Evolutionary conservation across 1,140 invertebrate genomes (phyloP).

Genomic region (Nomia melanderi): DNA sequence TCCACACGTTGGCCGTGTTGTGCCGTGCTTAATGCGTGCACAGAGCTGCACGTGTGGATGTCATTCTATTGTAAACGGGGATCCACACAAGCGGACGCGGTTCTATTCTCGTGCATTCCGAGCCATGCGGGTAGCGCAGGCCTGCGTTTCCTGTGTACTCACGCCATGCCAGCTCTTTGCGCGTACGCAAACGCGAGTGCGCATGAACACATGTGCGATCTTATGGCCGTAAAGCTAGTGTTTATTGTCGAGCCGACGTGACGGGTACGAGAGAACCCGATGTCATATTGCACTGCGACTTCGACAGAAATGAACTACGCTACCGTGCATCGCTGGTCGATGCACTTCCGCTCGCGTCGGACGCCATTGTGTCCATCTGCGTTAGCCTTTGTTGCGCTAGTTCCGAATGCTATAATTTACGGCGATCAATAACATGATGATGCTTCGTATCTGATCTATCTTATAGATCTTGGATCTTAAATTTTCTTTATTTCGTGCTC

Average conservation of each 20-base stretch:
- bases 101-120: constrained; percentile 50
- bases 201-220: constrained; percentile 29
- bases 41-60: not conserved
- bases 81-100: not conserved
- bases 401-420: not conserved
- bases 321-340: constrained; percentile 37
- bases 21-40: not conserved
- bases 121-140: constrained; percentile 44
- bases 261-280: constrained; percentile 46
- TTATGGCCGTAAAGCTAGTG: constrained; percentile 31
- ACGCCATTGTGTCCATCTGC: not conserved
- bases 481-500: too few species aligned
- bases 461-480: too few species aligned
- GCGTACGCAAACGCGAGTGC: constrained; percentile 21
- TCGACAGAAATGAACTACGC: constrained; percentile 33
- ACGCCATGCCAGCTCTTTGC: constrained; percentile 4
- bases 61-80: constrained; percentile 26
- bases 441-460: too few species aligned
- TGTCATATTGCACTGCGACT: constrained; percentile 42
- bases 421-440: too few species aligned
- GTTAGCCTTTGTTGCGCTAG: constrained; percentile 13
- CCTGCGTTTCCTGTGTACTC: constrained; percentile 50
- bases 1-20: not conserved
- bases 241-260: constrained; percentile 54
- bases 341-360: constrained; percentile 50